Percentiles rank a stretch among this genome's conserved stretches.
Evolutionary conservation across 2,888 invertebrate genomes (phyloP).

Genomic region (Drosophila neotestacea): DNA sequence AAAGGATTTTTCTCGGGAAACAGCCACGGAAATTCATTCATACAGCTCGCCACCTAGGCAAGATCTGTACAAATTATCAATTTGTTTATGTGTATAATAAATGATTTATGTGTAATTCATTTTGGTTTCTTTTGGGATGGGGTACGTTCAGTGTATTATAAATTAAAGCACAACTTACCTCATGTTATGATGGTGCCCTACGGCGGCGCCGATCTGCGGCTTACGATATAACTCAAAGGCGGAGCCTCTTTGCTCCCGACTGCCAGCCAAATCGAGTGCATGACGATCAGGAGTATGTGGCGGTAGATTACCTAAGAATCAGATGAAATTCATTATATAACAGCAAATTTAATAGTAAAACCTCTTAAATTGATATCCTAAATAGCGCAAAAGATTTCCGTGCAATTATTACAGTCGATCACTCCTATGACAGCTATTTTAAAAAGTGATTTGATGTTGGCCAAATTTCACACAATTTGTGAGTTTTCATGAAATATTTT

Average conservation of each 20-base stretch:
- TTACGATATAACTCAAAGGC: constrained; percentile 98
- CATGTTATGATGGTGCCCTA: constrained; percentile 90
- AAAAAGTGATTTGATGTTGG: too few relatives aligned
- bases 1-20: constrained; percentile 6
- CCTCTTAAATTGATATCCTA: too few relatives aligned
- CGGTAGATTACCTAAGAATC: constrained; percentile 82
- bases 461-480: too few relatives aligned
- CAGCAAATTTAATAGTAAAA: too few relatives aligned
- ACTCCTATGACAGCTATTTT: too few relatives aligned
- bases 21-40: constrained; percentile 6
- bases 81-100: constrained; percentile 13
- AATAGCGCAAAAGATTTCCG: too few relatives aligned
- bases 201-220: constrained; percentile 87
- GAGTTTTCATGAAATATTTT: too few relatives aligned
- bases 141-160: constrained; percentile 10
- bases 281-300: constrained; percentile 85
- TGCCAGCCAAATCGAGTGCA: constrained; percentile 90
- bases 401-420: too few relatives aligned
- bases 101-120: constrained; percentile 15
- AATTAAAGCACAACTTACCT: constrained; percentile 87
- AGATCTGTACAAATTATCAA: constrained; percentile 16
- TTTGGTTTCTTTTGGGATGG: constrained; percentile 23
- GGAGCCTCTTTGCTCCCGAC: constrained; percentile 95
- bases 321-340: background rate
- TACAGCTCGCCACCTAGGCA: constrained; percentile 15